phyloP scores from a whole-genome alignment of 2,113 vertebrate species.

The Indicator maculatus region DNA sequence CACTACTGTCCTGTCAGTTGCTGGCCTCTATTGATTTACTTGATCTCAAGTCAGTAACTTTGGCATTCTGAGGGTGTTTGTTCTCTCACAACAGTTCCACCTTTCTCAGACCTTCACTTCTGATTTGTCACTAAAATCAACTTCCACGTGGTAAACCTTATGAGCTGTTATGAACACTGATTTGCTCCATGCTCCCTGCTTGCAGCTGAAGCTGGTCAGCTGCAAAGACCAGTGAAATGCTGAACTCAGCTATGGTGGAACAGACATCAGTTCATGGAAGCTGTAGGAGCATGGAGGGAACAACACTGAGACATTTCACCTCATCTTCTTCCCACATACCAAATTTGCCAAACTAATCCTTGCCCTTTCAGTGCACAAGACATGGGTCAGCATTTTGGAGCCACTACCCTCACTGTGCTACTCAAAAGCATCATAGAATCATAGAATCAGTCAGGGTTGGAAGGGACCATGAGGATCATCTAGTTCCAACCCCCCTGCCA shows the following conservation, averaged over 20 bases:
- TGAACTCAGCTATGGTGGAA: rapidly evolving
- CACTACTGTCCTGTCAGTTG: not conserved
- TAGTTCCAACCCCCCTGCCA: too few species aligned
- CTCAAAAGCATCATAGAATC: rapidly evolving
- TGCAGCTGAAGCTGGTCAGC: not conserved
- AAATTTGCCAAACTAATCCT: not conserved
- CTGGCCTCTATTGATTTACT: not conserved
- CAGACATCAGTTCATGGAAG: not conserved
- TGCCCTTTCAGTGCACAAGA: not conserved
- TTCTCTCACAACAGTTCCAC: not conserved
- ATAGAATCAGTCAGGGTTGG: too few species aligned
- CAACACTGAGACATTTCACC: rapidly evolving
- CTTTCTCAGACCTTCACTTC: not conserved
- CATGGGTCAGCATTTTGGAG: rapidly evolving
- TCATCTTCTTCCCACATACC: not conserved
- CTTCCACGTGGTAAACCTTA: not conserved
- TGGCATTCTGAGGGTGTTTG: not conserved
- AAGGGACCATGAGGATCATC: too few species aligned
- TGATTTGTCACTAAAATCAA: not conserved
- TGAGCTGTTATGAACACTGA: not conserved
- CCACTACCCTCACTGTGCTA: rapidly evolving
- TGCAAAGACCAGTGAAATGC: not conserved
- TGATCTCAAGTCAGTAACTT: not conserved
- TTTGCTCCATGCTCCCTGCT: not conserved
- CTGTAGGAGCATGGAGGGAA: not conserved